These are phyloP conservation scores for Dermolepida albohirtum DNA, from an alignment of 2,888 invertebrate species.

Conservation along the genomic window DNA sequence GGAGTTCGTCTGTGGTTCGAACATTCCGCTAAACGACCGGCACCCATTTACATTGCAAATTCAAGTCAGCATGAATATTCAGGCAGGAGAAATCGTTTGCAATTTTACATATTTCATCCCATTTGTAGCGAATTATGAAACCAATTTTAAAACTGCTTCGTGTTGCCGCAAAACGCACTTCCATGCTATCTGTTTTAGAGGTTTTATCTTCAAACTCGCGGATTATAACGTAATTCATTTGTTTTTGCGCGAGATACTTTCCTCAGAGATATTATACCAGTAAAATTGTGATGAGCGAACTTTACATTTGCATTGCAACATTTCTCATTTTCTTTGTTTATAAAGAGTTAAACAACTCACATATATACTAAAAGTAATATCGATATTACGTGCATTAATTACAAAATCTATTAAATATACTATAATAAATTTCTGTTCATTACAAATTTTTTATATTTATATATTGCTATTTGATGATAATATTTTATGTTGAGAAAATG, in stretches of 20 bases:
- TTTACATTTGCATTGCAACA: conserved; percentile 4
- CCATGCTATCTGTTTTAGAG: conserved; percentile 42
- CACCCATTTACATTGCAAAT: conserved; percentile 59
- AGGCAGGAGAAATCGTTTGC: conserved; percentile 55
- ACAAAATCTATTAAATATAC: too few relatives aligned
- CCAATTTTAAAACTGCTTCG: conserved; percentile 47
- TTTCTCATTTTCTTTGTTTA: too few relatives aligned
- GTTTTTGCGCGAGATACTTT: conserved; percentile 24
- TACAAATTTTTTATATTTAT: too few relatives aligned
- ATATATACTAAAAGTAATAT: too few relatives aligned
- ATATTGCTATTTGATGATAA: too few relatives aligned
- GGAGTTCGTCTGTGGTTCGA: conserved; percentile 52
- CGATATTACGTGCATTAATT: too few relatives aligned
- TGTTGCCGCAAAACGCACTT: conserved; percentile 38
- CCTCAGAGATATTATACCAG: not conserved
- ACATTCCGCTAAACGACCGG: conserved; percentile 47
- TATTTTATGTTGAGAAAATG: too few relatives aligned
- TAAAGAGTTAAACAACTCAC: too few relatives aligned
- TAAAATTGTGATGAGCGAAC: not conserved
- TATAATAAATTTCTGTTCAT: too few relatives aligned
- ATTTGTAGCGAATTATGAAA: conserved; percentile 53
- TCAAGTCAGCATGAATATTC: conserved; percentile 57
- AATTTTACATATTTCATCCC: conserved; percentile 59
- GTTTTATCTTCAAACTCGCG: conserved; percentile 36
- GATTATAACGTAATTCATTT: conserved; percentile 43